Conservation (phyloP, 2,113 vertebrate genomes). For the Sula dactylatra region DNA sequence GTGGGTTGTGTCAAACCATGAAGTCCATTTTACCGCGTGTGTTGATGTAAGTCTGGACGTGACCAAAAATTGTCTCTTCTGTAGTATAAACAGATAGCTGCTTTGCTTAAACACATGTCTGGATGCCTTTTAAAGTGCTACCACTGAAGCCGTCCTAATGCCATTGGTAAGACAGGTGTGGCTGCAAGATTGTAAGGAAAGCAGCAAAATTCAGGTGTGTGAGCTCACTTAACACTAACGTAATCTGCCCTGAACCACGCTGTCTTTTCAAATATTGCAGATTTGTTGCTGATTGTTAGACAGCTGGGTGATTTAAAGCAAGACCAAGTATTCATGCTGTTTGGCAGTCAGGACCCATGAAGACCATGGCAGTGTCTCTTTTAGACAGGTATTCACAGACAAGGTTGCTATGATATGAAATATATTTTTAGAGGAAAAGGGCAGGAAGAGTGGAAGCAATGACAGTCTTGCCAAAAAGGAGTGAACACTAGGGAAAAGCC, state of each 20-base stretch:
- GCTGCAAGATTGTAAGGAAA: not conserved
- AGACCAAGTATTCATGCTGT: fast-evolving
- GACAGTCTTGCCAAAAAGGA: not conserved
- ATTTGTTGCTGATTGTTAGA: not conserved
- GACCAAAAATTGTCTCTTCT: not conserved
- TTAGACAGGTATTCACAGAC: not conserved
- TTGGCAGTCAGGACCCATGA: not conserved
- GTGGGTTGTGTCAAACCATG: not conserved
- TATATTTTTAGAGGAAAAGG: not conserved
- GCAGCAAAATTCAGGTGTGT: not conserved
- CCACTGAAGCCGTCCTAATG: not conserved
- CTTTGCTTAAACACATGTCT: not conserved
- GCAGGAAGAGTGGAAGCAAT: not conserved
- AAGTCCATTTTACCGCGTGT: not conserved
- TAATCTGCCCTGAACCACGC: not conserved
- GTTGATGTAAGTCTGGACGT: not conserved
- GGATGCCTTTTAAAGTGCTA: not conserved
- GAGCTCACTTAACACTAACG: not conserved
- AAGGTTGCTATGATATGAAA: not conserved
- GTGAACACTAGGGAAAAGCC: not conserved
- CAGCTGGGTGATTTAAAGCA: not conserved
- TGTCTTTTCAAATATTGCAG: not conserved
- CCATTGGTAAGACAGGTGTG: not conserved
- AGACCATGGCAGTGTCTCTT: not conserved
- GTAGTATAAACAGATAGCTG: not conserved